A percentile compares a stretch with the other conserved stretches of the same genome.
Evolutionary conservation across 2,888 invertebrate species (phyloP).

Genomic region (Heliconius hortense): DNA sequence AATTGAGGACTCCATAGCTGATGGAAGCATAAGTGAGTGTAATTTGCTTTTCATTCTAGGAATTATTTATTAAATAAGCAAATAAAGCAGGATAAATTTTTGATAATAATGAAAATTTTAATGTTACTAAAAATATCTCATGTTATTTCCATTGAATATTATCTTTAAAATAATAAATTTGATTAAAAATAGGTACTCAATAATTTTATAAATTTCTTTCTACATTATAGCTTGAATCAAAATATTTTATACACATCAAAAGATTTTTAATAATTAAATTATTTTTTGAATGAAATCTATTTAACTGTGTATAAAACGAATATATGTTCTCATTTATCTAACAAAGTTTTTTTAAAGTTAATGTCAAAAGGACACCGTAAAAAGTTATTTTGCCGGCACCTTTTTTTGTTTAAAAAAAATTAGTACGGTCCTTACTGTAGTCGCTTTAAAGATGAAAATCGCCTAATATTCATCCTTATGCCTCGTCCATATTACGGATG

Average conservation of each 20-base stretch:
- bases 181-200: not conserved
- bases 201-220: not conserved
- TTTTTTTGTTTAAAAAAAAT: constrained; percentile 48
- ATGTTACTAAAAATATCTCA: not conserved
- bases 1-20: constrained; percentile 53
- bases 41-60: not conserved
- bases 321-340: constrained; percentile 46
- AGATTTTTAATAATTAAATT: no score
- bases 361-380: constrained; percentile 73
- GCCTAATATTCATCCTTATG: constrained; percentile 21
- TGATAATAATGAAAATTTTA: not conserved
- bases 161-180: not conserved
- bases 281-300: no score
- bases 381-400: constrained; percentile 52
- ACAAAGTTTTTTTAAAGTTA: constrained; percentile 65
- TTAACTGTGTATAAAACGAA: not conserved
- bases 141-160: not conserved
- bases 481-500: constrained; percentile 69
- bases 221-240: not conserved
- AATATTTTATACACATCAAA: not conserved
- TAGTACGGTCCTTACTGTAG: constrained; percentile 49
- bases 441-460: constrained; percentile 47
- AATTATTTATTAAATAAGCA: not conserved
- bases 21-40: constrained; percentile 52
- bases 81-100: not conserved